Evolutionary conservation across 2,888 invertebrate genomes (phyloP).

Genomic region (Orchesella flavescens): DNA sequence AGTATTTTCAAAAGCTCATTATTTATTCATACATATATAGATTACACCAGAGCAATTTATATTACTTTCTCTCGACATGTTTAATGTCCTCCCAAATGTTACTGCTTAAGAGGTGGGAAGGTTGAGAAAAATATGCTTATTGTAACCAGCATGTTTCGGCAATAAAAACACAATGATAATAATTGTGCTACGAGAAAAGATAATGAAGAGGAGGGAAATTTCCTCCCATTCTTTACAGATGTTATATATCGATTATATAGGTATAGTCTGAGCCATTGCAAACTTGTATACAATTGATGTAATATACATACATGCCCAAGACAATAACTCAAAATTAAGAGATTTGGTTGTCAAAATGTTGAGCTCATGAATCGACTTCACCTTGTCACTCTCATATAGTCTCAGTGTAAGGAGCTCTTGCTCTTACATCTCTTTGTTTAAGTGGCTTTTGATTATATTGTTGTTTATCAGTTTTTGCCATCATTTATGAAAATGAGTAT

Average conservation of each 20-base stretch:
- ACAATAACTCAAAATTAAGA: constrained; percentile 39
- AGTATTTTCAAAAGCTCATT: too few species aligned
- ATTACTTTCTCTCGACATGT: too few species aligned
- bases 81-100: too few species aligned
- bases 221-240: constrained; percentile 27
- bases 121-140: too few species aligned
- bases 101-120: too few species aligned
- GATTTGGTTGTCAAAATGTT: constrained; percentile 48
- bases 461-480: constrained; percentile 14
- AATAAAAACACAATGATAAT: constrained; percentile 52
- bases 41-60: too few species aligned
- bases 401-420: not conserved
- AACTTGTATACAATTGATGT: not conserved
- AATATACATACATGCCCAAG: constrained; percentile 8
- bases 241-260: constrained; percentile 8
- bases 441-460: constrained; percentile 13
- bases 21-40: too few species aligned
- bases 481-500: constrained; percentile 19
- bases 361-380: constrained; percentile 39
- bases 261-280: not conserved
- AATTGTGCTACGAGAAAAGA: constrained; percentile 41
- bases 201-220: constrained; percentile 47
- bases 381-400: constrained; percentile 42
- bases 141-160: not conserved
- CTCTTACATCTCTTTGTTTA: constrained; percentile 13